These are phyloP conservation scores for Pituophis catenifer DNA, from an alignment of 2,113 vertebrate species.

Conservation along the genomic window DNA sequence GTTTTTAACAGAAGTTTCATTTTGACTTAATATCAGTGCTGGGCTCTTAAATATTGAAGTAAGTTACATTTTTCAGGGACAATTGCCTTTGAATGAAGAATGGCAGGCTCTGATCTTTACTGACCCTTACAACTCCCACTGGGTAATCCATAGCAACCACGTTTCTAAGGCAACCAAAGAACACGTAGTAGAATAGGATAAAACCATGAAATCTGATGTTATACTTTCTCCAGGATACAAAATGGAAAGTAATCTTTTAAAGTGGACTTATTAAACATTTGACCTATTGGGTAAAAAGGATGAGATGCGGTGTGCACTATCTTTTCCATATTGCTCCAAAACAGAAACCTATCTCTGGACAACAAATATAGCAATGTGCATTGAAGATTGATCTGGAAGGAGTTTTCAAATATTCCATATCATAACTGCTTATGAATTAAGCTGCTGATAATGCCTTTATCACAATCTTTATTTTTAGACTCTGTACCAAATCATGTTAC, in stretches of 20 bases:
- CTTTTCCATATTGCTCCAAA: neutral
- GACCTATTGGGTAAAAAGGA: constrained; percentile 52
- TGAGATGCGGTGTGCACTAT: neutral
- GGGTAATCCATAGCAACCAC: constrained; percentile 75
- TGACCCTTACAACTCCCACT: constrained; percentile 74
- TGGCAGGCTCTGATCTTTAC: constrained; percentile 86
- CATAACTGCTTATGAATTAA: neutral
- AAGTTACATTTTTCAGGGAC: constrained; percentile 80
- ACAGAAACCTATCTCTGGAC: neutral
- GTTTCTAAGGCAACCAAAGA: constrained; percentile 80
- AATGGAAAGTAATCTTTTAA: constrained; percentile 66
- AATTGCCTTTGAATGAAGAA: constrained; percentile 91
- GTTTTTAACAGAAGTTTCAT: constrained; percentile 80
- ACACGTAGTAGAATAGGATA: constrained; percentile 58
- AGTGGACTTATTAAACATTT: constrained; percentile 58
- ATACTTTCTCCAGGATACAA: constrained; percentile 69
- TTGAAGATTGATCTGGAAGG: neutral
- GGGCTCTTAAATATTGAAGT: constrained; percentile 80
- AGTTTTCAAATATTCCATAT: neutral
- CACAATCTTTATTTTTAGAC: neutral
- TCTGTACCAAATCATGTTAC: neutral
- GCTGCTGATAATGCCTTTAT: neutral
- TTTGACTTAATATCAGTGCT: constrained; percentile 78
- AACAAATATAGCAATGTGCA: neutral
- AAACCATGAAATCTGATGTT: constrained; percentile 78